Base-by-base conservation (phyloP, 1,140 invertebrate species). In the Drosophila nikananu region DNA sequence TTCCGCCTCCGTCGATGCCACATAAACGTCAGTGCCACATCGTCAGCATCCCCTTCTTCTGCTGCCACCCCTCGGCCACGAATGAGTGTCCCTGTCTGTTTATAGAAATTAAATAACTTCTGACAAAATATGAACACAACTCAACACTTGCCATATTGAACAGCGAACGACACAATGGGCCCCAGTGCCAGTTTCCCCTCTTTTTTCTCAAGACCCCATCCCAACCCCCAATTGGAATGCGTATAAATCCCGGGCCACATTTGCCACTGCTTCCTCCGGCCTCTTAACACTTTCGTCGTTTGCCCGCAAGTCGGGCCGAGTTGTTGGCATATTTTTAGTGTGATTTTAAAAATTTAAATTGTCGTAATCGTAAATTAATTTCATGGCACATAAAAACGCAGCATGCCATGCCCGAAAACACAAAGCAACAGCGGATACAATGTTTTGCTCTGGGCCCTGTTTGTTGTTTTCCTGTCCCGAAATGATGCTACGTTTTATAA, bases 361-460 rank as follows among this genome's bases (percentile, higher is more conserved):
- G 80, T 92, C 91, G 86, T 91, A 90, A 90, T 91, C 91, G 86
- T 92, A 92, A 92, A 92, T 92, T 92, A 92, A 92, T 92, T 92
- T 92, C 86, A 92, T 92, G 86, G 91, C 77, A 75, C 91, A 92
- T 92, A 92, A 92, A 92, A 91, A 74, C 58, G 49, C 74, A 73
- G 60, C 41, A 70, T 72, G 63, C 49, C 76, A 51, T 52, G 59
- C 37, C 42, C 51, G 27, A 32, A 55, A 37, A 17, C 27, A 55
- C 21, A 58, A 63, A 42, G 13, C 25, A 30, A 51, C 61, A 30
- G n/a, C 41, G 41, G 32, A 62, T 65, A 77, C 83, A 81, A 80
- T 83, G 63, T 66, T 21, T 78, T 62, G 27, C 27, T 32, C 12
- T 12, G 30, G 39, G 23, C 27, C 35, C 6, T 58, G 64, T 27